A percentile compares a stretch with the other conserved stretches of the same genome.
Conservation (phyloP, 1,140 invertebrate species). For the Formica exsecta region DNA sequence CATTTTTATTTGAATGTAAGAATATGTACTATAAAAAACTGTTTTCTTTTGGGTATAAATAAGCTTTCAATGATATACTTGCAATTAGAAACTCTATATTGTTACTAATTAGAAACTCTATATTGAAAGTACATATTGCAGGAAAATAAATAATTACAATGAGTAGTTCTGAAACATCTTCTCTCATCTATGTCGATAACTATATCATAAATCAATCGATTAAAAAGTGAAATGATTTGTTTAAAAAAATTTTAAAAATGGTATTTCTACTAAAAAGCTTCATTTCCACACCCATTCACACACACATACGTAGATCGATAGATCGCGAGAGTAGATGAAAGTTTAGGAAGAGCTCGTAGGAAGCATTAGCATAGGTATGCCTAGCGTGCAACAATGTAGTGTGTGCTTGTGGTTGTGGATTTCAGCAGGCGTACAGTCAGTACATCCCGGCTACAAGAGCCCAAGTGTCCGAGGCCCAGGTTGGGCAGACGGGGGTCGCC, state of each 20-base stretch:
- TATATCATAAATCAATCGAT: background rate
- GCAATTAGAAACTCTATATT: constrained; percentile 2
- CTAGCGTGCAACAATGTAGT: constrained; percentile 86
- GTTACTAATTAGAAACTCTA: background rate
- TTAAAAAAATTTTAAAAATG: background rate
- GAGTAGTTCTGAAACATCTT: background rate
- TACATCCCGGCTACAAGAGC: constrained; percentile 92
- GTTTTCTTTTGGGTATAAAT: background rate
- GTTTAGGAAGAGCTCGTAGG: constrained; percentile 56
- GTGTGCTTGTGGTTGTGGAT: constrained; percentile 87
- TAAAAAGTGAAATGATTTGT: background rate
- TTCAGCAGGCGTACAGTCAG: constrained; percentile 93
- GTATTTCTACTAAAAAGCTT: constrained; percentile 36
- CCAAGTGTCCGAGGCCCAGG: constrained; percentile 89
- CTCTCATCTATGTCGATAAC: background rate
- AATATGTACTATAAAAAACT: background rate
- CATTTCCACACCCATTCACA: constrained; percentile 47
- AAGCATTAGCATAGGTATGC: constrained; percentile 80
- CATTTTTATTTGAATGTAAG: background rate
- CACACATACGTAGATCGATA: constrained; percentile 51
- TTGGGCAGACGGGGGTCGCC: constrained; percentile 91
- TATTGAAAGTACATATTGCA: background rate
- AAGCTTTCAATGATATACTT: constrained; percentile 26
- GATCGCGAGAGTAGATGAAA: constrained; percentile 43
- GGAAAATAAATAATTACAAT: background rate